Evolutionary conservation across 2,888 invertebrate species (phyloP).

Genomic region (Spisula subtruncata): DNA sequence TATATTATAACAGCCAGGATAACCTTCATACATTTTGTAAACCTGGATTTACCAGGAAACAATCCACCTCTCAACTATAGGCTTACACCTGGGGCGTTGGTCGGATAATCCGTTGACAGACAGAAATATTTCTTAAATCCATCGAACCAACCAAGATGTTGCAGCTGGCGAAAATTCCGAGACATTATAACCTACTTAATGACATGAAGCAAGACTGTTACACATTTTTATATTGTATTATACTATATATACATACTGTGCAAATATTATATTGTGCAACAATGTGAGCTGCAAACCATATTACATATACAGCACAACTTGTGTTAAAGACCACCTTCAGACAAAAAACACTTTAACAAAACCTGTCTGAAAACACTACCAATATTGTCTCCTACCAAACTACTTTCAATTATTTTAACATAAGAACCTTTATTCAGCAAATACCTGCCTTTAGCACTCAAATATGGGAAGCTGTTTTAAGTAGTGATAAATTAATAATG

Average conservation of each 20-base stretch:
- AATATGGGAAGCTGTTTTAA: no score
- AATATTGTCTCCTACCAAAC: no score
- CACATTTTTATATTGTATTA: neutral
- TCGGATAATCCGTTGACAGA: conserved; percentile 2
- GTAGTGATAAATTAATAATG: no score
- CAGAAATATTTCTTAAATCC: neutral
- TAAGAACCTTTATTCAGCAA: no score
- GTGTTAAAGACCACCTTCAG: no score
- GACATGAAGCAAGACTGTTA: neutral
- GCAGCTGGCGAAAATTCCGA: neutral
- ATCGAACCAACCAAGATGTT: neutral
- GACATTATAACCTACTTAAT: neutral
- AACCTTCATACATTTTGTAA: neutral
- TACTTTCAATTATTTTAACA: no score
- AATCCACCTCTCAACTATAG: neutral
- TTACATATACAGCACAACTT: no score
- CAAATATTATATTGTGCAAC: neutral
- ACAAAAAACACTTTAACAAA: no score
- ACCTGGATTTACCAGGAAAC: neutral
- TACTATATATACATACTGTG: neutral
- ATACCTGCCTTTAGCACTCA: no score
- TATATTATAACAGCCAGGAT: neutral
- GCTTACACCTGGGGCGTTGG: neutral
- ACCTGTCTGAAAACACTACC: no score
- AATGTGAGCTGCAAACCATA: neutral